A percentile compares a stretch with the other conserved stretches of the same genome.
Evolutionary conservation across 2,888 invertebrate species (phyloP).

Genomic region (Trypoxylon attenuatum): DNA sequence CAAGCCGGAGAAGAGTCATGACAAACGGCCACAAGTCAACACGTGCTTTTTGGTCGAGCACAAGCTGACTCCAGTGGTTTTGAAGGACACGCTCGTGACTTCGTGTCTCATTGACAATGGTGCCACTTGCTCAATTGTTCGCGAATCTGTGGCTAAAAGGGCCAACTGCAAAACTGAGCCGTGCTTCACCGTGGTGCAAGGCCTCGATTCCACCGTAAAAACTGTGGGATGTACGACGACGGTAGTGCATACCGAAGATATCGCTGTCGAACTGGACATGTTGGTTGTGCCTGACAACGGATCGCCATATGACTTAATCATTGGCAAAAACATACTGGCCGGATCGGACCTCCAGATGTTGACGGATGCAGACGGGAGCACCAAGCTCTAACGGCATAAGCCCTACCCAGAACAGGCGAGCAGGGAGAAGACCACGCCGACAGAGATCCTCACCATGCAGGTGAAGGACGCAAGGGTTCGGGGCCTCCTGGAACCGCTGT

Average conservation of each 20-base stretch:
- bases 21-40: too few relatives aligned
- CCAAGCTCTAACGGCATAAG: background rate
- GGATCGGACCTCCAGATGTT: background rate
- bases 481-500: too few relatives aligned
- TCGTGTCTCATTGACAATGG: constrained; percentile 8
- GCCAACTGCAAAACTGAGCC: background rate
- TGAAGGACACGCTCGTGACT: too few relatives aligned
- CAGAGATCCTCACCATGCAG: too few relatives aligned
- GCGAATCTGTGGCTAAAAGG: background rate
- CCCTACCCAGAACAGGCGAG: too few relatives aligned
- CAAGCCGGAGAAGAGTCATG: too few relatives aligned
- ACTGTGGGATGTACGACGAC: background rate
- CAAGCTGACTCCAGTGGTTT: too few relatives aligned
- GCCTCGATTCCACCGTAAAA: background rate
- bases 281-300: constrained; percentile 5
- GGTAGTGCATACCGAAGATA: background rate
- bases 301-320: constrained; percentile 4
- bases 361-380: background rate
- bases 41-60: too few relatives aligned
- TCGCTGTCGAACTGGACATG: constrained; percentile 1
- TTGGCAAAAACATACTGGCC: background rate
- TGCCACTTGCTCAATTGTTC: constrained; percentile 2
- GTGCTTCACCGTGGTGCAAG: background rate
- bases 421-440: too few relatives aligned
- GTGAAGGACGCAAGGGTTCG: too few relatives aligned